Evolutionary conservation across 2,797 vertebrate genomes (phyloP).

Genomic region (Pangasius larnaudii): DNA sequence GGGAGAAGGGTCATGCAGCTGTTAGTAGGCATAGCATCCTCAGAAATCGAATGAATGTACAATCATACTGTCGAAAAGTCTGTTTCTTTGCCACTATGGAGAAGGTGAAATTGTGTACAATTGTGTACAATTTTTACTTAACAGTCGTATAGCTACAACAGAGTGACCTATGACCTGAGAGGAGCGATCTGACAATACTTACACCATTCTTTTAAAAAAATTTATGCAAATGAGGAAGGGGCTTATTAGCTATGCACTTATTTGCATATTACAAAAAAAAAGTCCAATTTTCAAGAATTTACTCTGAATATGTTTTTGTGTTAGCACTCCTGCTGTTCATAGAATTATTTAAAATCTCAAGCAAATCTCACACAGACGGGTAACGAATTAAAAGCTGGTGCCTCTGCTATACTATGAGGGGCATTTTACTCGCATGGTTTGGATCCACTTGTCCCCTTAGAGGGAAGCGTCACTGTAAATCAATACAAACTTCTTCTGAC

Average conservation of each 20-base stretch:
- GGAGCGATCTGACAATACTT: no score
- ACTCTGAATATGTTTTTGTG: background rate
- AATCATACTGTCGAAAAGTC: no score
- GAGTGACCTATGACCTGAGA: background rate
- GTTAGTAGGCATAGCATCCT: conserved; percentile 62
- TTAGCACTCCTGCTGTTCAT: background rate
- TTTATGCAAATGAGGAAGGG: background rate
- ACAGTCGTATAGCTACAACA: conserved; percentile 18
- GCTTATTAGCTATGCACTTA: background rate
- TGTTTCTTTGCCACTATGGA: background rate
- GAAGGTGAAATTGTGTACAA: background rate
- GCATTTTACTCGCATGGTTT: background rate
- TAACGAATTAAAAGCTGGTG: background rate
- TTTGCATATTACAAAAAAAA: background rate
- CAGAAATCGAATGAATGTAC: background rate
- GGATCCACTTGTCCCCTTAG: background rate
- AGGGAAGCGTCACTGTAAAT: background rate
- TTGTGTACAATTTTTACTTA: background rate
- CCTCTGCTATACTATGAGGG: background rate
- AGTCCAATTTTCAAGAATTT: background rate
- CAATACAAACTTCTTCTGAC: background rate
- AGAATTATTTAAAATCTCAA: background rate
- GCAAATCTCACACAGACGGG: background rate
- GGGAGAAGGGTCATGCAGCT: conserved; percentile 58
- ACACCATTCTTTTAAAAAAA: background rate